These are phyloP conservation scores for Machimus atricapillus DNA, from an alignment of 2,888 invertebrate species.

Conservation along the genomic window DNA sequence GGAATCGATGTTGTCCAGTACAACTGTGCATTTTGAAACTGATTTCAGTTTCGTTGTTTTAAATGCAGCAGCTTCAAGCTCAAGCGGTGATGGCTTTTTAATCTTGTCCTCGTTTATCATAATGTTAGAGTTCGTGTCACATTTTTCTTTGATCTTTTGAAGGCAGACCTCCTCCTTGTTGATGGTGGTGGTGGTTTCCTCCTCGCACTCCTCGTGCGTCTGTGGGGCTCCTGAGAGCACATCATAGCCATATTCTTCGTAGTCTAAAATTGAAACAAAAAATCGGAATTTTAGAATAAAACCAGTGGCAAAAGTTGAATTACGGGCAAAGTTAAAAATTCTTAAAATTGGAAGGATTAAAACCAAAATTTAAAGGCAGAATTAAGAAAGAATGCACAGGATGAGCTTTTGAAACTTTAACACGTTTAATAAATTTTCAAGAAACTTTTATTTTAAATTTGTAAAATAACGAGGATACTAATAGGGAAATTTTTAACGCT, in stretches of 20 bases:
- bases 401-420: too few relatives aligned
- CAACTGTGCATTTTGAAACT: slow-evolving; percentile 52
- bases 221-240: slow-evolving; percentile 60
- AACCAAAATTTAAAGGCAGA: too few relatives aligned
- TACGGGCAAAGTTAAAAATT: too few relatives aligned
- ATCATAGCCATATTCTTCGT: slow-evolving; percentile 59
- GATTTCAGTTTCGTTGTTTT: slow-evolving; percentile 48
- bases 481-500: too few relatives aligned
- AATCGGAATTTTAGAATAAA: neutral
- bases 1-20: slow-evolving; percentile 50
- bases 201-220: slow-evolving; percentile 63
- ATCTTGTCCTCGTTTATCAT: slow-evolving; percentile 39
- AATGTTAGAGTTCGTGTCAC: slow-evolving; percentile 45
- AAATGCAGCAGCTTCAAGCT: neutral
- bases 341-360: too few relatives aligned
- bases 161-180: neutral
- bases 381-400: too few relatives aligned
- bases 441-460: too few relatives aligned
- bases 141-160: slow-evolving; percentile 39
- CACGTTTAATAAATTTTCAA: too few relatives aligned
- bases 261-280: slow-evolving; percentile 58
- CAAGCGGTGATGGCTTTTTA: neutral
- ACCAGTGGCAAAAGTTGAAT: neutral
- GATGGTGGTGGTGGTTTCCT: slow-evolving; percentile 63
- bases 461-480: too few relatives aligned